Conservation (phyloP, 2,888 invertebrate genomes). For the Philereme transversata region DNA sequence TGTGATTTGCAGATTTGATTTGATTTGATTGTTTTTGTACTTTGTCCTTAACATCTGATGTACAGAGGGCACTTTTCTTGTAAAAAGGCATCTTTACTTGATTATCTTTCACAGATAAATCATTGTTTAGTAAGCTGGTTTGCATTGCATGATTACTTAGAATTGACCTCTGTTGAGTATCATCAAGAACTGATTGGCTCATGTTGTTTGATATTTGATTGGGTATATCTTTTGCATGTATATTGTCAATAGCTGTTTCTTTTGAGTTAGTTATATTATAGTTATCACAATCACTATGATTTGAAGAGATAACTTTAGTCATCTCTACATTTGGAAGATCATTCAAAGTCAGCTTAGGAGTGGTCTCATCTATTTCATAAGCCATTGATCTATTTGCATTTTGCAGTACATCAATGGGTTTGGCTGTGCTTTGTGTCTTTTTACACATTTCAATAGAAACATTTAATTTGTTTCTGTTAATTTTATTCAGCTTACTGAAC, state of each 20-base stretch:
- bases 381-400: slow-evolving; percentile 27
- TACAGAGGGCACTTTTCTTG: slow-evolving; percentile 54
- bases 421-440: slow-evolving; percentile 53
- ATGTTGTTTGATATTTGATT: slow-evolving; percentile 5
- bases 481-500: slow-evolving; percentile 70
- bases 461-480: slow-evolving; percentile 71
- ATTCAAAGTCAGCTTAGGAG: slow-evolving; percentile 42
- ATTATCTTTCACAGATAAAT: slow-evolving; percentile 4
- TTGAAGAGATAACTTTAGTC: slow-evolving; percentile 23
- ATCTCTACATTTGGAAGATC: slow-evolving; percentile 20
- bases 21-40: slow-evolving; percentile 30
- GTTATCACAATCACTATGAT: slow-evolving; percentile 14
- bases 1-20: slow-evolving; percentile 39
- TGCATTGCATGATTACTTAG: slow-evolving; percentile 6
- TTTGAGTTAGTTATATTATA: slow-evolving; percentile 8
- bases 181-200: slow-evolving; percentile 19
- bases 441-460: slow-evolving; percentile 76
- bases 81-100: slow-evolving; percentile 55
- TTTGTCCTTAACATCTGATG: slow-evolving; percentile 14
- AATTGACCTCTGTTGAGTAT: slow-evolving; percentile 3
- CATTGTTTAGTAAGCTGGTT: not conserved
- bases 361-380: slow-evolving; percentile 62
- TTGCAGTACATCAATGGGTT: slow-evolving; percentile 32
- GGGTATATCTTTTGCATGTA: slow-evolving; percentile 8
- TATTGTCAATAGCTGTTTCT: slow-evolving; percentile 2